phyloP scores from a whole-genome alignment of 1,140 invertebrate genomes.

The Dendroctonus ponderosae region DNA sequence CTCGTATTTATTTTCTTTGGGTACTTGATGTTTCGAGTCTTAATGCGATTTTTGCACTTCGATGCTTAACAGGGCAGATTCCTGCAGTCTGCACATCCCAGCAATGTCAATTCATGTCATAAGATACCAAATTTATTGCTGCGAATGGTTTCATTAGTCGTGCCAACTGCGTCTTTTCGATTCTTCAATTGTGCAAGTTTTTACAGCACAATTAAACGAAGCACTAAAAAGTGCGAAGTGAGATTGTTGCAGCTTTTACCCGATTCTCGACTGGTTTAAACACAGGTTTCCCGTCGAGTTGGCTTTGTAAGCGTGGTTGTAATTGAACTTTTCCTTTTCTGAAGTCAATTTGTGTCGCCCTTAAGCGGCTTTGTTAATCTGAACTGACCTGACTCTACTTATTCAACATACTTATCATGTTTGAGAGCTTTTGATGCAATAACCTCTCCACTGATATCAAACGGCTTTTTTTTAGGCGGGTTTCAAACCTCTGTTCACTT shows the following conservation, averaged over 20 bases:
- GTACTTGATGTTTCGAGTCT: neutral
- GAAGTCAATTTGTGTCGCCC: neutral
- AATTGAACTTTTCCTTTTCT: neutral
- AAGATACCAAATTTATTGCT: neutral
- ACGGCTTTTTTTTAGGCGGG: no score
- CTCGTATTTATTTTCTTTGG: conserved; percentile 1
- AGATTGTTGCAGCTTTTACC: neutral
- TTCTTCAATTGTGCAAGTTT: conserved; percentile 3
- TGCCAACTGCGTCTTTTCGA: neutral
- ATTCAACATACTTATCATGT: no score
- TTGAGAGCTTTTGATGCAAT: no score
- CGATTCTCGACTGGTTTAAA: neutral
- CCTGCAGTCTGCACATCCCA: conserved; percentile 8
- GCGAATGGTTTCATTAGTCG: conserved; percentile 9
- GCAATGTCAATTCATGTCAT: neutral
- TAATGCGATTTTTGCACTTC: conserved; percentile 14
- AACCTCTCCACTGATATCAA: no score
- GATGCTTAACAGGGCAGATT: neutral
- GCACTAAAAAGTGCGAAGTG: neutral
- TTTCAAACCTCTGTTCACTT: no score
- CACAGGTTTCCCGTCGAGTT: neutral
- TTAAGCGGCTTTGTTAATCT: neutral
- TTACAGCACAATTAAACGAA: neutral
- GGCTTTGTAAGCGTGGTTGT: neutral
- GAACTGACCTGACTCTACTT: no score